Evolutionary conservation across 2,113 vertebrate genomes (phyloP).

Genomic region (Aegithalos caudatus): DNA sequence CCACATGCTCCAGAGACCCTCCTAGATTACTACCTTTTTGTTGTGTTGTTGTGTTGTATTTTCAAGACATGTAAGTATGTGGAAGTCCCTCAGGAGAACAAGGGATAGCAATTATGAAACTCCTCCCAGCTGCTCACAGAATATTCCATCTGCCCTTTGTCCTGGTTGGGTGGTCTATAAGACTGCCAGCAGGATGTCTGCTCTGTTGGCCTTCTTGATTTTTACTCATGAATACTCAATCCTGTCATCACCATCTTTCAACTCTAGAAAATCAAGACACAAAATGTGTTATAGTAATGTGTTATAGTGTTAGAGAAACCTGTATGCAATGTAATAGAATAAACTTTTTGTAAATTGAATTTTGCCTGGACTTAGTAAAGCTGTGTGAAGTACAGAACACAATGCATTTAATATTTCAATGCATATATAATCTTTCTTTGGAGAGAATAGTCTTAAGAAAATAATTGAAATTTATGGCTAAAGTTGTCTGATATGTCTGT

Average conservation of each 20-base stretch:
- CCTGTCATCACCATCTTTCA: background rate
- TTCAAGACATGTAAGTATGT: background rate
- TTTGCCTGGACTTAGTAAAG: background rate
- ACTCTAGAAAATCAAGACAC: background rate
- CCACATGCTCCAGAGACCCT: background rate
- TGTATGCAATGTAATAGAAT: background rate
- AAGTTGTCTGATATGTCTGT: background rate
- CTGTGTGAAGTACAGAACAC: background rate
- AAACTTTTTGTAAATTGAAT: background rate
- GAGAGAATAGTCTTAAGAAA: background rate
- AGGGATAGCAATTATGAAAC: background rate
- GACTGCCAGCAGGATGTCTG: background rate
- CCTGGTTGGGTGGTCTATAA: rapidly evolving
- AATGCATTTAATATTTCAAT: background rate
- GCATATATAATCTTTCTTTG: background rate
- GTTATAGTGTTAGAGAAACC: background rate
- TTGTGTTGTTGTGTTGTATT: background rate
- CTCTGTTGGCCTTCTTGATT: background rate
- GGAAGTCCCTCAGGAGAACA: background rate
- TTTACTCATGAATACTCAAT: background rate
- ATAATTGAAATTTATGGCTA: background rate
- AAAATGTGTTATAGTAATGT: background rate
- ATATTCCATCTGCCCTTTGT: background rate
- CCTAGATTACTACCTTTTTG: background rate
- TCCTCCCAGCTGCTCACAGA: background rate